phyloP scores from a whole-genome alignment of 2,113 vertebrate genomes.

The Phalacrocorax carbo region DNA sequence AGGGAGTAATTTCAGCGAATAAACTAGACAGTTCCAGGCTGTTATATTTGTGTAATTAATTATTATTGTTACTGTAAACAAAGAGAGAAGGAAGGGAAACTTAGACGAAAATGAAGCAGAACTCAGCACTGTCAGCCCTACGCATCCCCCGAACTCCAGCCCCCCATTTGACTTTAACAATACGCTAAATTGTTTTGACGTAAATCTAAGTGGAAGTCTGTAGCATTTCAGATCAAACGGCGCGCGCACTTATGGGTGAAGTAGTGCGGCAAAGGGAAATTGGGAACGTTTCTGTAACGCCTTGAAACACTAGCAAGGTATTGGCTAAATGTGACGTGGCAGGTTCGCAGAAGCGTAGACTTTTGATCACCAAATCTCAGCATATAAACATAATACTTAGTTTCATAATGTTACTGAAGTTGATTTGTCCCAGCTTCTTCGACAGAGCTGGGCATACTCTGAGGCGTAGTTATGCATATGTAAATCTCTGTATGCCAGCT shows the following conservation, averaged over 20 bases:
- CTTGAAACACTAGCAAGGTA: not conserved
- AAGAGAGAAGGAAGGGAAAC: not conserved
- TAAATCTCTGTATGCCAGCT: not conserved
- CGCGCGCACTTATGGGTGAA: not conserved
- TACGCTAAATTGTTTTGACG: not conserved
- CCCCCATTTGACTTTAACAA: not conserved
- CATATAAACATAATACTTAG: not conserved
- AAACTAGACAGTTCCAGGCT: not conserved
- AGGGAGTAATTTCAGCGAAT: not conserved
- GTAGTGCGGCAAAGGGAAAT: not conserved
- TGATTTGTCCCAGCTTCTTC: not conserved
- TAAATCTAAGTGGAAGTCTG: not conserved
- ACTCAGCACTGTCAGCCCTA: not conserved
- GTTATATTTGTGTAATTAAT: not conserved
- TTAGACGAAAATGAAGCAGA: not conserved
- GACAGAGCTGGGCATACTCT: not conserved
- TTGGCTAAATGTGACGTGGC: not conserved
- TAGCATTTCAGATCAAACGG: not conserved
- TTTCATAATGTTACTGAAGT: not conserved
- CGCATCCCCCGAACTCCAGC: not conserved
- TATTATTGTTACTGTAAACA: not conserved
- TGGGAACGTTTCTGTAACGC: not conserved
- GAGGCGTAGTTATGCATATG: not conserved
- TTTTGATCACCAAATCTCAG: not conserved
- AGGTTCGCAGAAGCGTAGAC: not conserved